A percentile compares a stretch with the other conserved stretches of the same genome.
Evolutionary conservation across 2,888 invertebrate genomes (phyloP).

Genomic region (Protodeltote pygarga): DNA sequence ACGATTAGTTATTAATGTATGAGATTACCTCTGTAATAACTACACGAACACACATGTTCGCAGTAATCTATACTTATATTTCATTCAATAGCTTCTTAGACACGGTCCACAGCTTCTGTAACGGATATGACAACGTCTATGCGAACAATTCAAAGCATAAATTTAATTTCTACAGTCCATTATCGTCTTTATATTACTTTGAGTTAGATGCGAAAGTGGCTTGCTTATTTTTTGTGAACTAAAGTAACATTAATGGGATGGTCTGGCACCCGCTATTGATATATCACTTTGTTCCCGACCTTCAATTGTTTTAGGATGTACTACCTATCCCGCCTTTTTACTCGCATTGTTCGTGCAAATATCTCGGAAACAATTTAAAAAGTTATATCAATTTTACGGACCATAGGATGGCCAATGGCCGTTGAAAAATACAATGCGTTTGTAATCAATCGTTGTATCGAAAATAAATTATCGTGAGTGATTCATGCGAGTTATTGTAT

Average conservation of each 20-base stretch:
- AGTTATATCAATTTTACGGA: conserved; percentile 28
- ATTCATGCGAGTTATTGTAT: conserved; percentile 11
- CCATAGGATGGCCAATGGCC: conserved; percentile 36
- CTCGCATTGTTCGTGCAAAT: conserved; percentile 43
- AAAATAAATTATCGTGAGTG: conserved; percentile 9
- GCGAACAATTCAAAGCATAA: conserved; percentile 33
- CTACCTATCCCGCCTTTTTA: conserved; percentile 14
- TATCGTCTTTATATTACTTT: conserved; percentile 19
- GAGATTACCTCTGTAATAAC: conserved; percentile 37
- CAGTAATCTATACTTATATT: conserved; percentile 37
- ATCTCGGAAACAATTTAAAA: conserved; percentile 32
- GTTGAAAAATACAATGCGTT: conserved; percentile 28
- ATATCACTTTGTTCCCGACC: conserved; percentile 28
- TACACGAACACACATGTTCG: conserved; percentile 29
- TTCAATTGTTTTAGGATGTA: conserved; percentile 45
- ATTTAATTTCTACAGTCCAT: conserved; percentile 11
- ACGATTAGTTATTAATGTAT: conserved; percentile 32
- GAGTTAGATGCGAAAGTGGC: conserved; percentile 26
- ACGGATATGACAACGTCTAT: conserved; percentile 63
- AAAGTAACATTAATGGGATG: conserved; percentile 15
- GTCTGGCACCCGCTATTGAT: conserved; percentile 23
- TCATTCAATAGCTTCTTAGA: conserved; percentile 58
- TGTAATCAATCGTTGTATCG: conserved; percentile 8
- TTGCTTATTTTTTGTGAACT: conserved; percentile 10
- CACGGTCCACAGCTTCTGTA: conserved; percentile 56